Evolutionary conservation across 2,888 invertebrate genomes (phyloP), one percentile per base, ranked within the genome.

Genomic region (Liposcelis brunnea): DNA sequence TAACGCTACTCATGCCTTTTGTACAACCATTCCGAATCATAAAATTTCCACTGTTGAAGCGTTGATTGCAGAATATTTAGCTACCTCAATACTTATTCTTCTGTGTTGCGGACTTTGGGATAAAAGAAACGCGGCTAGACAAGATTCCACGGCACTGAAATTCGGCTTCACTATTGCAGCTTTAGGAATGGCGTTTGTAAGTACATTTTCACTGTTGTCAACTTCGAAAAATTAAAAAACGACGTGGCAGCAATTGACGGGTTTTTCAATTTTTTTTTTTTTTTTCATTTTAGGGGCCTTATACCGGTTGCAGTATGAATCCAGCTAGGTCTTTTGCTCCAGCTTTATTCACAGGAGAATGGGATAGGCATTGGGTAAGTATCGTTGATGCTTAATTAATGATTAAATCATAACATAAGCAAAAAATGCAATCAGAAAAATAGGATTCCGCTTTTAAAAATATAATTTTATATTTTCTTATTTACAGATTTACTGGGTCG

Each of bases 241-340:
- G n/a, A n/a, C n/a, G n/a, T n/a, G n/a, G n/a, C n/a, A n/a, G n/a
- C n/a, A n/a, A n/a, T n/a, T n/a, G n/a, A n/a, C n/a, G n/a, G n/a
- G n/a, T n/a, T n/a, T n/a, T n/a, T n/a, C n/a, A n/a, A n/a, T n/a
- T n/a, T n/a, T n/a, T n/a, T n/a, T 15, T n/a, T n/a, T 26, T 18
- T 5, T 38, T 6, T 12, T 10, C n/a, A 10, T 26, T 26, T 12
- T 26, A 31, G 14, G 63, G 66, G 1, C 67, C 68, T 2, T 75
- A 71, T 55, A 74, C 77, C 7, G 76, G 77, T 1, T 72, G 75
- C 43, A 74, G 77, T 48, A 74, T 80, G 74, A 80, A 80, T 55
- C 77, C 79, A 1, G 79, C 73, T 2, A 65, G 80, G 52, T 70
- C 69, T 7, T 69, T 85, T 18, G 84, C 70, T 0, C 83, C 84